Conservation (phyloP, 2,888 invertebrate species). For the Kuschelorhynchus macadamiae region DNA sequence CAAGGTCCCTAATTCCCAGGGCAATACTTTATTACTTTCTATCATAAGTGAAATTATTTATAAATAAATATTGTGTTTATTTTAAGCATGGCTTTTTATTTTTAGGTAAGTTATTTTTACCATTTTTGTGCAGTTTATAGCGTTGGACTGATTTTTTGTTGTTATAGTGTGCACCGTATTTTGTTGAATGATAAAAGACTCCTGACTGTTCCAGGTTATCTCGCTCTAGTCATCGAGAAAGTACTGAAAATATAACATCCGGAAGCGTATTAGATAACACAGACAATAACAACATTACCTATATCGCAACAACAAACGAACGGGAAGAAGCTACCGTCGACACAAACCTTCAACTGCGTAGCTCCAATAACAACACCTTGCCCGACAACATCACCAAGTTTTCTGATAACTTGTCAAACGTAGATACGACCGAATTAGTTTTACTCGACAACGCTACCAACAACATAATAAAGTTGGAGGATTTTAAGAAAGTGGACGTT, state of each 20-base stretch:
- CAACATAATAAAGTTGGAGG: conserved; percentile 61
- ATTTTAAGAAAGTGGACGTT: conserved; percentile 60
- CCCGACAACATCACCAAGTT: conserved; percentile 50
- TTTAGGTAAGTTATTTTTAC: not conserved
- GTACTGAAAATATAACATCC: conserved; percentile 35
- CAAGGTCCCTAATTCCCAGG: too few relatives aligned
- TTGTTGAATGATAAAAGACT: not conserved
- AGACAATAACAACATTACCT: conserved; percentile 34
- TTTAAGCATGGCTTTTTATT: conserved; percentile 16
- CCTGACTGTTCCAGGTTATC: conserved; percentile 49
- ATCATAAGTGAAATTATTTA: too few relatives aligned
- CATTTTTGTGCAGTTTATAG: not conserved
- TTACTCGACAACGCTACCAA: conserved; percentile 61
- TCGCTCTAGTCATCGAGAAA: conserved; percentile 39
- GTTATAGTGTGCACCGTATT: conserved; percentile 18
- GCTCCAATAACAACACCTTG: conserved; percentile 54
- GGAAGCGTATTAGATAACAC: conserved; percentile 27
- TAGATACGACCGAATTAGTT: conserved; percentile 59
- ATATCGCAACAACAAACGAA: conserved; percentile 28
- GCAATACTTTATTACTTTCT: too few relatives aligned
- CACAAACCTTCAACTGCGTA: conserved; percentile 37
- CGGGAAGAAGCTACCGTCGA: conserved; percentile 36
- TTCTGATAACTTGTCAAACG: conserved; percentile 50
- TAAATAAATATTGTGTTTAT: conserved; percentile 4
- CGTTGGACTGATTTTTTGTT: conserved; percentile 6